phyloP scores from a whole-genome alignment of 2,888 invertebrate genomes.

The Hirtodrosophila cameraria region DNA sequence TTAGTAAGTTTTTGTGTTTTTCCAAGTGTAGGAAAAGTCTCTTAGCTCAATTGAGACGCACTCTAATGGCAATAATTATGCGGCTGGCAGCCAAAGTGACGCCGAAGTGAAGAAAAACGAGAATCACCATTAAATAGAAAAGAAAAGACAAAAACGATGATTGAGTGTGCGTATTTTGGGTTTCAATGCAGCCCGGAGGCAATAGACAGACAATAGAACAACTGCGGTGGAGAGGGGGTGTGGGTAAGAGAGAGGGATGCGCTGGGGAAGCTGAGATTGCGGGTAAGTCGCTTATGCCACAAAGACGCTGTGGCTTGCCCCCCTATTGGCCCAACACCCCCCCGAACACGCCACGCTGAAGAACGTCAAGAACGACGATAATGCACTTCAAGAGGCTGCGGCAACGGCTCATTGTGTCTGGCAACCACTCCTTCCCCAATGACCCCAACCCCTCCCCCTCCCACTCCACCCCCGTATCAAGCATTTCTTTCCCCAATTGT shows the following conservation, averaged over 20 bases:
- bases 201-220: slow-evolving; percentile 16
- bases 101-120: slow-evolving; percentile 29
- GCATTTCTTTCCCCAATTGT: slow-evolving; percentile 24
- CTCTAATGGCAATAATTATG: slow-evolving; percentile 79
- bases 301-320: slow-evolving; percentile 52
- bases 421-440: slow-evolving; percentile 9
- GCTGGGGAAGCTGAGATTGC: background rate
- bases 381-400: slow-evolving; percentile 75
- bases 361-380: slow-evolving; percentile 71
- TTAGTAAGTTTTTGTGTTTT: no score
- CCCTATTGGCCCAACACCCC: background rate
- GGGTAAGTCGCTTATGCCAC: slow-evolving; percentile 53
- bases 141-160: slow-evolving; percentile 73
- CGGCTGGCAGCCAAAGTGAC: slow-evolving; percentile 53
- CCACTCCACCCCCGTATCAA: slow-evolving; percentile 1
- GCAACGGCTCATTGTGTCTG: slow-evolving; percentile 75
- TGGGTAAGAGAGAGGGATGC: background rate
- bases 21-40: slow-evolving; percentile 41
- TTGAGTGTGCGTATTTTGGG: slow-evolving; percentile 77
- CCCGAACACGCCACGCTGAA: background rate
- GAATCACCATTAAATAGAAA: slow-evolving; percentile 63
- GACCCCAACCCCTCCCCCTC: background rate
- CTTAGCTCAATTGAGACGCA: slow-evolving; percentile 74
- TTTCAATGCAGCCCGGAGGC: slow-evolving; percentile 61
- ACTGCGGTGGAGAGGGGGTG: background rate